A percentile compares a stretch with the other conserved stretches of the same genome.
These are phyloP conservation scores for Toxotes chatareus DNA, from an alignment of 2,113 vertebrate species.

Conservation along the genomic window DNA sequence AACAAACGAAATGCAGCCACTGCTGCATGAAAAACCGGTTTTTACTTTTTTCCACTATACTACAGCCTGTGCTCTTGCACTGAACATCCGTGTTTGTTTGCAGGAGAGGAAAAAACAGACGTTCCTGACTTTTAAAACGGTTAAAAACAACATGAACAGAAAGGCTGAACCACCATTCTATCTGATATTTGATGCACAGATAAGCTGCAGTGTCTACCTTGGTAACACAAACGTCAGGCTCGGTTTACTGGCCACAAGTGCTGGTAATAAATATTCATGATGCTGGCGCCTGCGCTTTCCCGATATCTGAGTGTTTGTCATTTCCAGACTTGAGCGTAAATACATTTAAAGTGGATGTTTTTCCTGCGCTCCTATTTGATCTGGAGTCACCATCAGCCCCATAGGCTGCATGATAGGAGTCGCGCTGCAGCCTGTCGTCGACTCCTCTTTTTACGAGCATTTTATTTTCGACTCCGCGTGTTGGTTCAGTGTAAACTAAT, in stretches of 20 bases:
- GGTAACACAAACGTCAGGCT: constrained; percentile 75
- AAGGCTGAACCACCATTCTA: constrained; percentile 13
- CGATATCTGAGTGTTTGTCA: constrained; percentile 61
- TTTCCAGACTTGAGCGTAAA: constrained; percentile 72
- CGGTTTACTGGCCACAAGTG: constrained; percentile 79
- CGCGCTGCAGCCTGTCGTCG: constrained; percentile 61
- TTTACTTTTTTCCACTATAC: background rate
- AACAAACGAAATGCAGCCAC: background rate
- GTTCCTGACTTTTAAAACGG: constrained; percentile 16
- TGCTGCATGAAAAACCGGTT: background rate
- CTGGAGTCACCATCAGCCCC: constrained; percentile 37
- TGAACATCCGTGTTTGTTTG: background rate
- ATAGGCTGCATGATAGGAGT: constrained; percentile 3
- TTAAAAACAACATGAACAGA: background rate
- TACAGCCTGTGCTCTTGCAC: background rate
- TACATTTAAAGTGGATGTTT: constrained; percentile 75
- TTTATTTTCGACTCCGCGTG: constrained; percentile 50
- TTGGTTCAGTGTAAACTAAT: constrained; percentile 49
- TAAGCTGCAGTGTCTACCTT: constrained; percentile 63
- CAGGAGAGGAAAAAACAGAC: background rate
- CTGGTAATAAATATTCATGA: constrained; percentile 89
- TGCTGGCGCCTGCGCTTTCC: constrained; percentile 72
- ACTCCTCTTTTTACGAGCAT: constrained; percentile 61
- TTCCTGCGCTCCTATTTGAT: constrained; percentile 58
- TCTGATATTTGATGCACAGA: constrained; percentile 53